Percentiles rank a stretch among this genome's conserved stretches.
Evolutionary conservation across 2,888 invertebrate genomes (phyloP).

Genomic region (Lycocerus yunnanus): DNA sequence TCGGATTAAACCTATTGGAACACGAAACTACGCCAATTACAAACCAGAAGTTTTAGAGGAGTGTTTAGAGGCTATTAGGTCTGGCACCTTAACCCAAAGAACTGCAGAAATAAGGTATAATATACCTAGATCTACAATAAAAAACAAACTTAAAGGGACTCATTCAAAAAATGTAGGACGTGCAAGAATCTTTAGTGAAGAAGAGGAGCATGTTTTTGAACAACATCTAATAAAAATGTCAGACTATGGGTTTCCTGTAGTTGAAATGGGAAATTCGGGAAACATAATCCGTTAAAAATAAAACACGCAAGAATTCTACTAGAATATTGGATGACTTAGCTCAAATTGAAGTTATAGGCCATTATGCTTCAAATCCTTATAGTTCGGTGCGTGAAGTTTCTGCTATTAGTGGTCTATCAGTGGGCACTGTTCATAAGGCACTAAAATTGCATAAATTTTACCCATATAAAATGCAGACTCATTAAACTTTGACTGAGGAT

Average conservation of each 20-base stretch:
- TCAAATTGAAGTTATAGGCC: too few species aligned
- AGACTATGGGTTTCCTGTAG: slow-evolving; percentile 22
- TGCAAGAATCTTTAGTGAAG: background rate
- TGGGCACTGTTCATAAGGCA: too few species aligned
- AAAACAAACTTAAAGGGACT: background rate
- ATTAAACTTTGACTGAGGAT: too few species aligned
- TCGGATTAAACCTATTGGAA: background rate
- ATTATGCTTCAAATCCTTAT: too few species aligned
- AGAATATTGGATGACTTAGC: too few species aligned
- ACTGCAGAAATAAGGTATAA: background rate
- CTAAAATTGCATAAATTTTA: too few species aligned
- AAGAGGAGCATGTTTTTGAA: background rate
- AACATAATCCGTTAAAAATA: too few species aligned
- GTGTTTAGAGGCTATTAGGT: background rate
- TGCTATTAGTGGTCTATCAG: too few species aligned
- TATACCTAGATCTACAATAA: background rate
- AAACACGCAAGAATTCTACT: too few species aligned
- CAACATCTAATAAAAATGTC: background rate
- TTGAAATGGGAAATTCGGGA: too few species aligned
- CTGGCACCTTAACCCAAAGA: background rate
- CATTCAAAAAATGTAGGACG: background rate
- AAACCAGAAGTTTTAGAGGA: background rate
- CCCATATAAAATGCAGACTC: too few species aligned
- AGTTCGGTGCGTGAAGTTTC: too few species aligned
- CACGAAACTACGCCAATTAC: background rate